Evolutionary conservation across 2,113 vertebrate genomes (phyloP).

Genomic region (Macrotus californicus): DNA sequence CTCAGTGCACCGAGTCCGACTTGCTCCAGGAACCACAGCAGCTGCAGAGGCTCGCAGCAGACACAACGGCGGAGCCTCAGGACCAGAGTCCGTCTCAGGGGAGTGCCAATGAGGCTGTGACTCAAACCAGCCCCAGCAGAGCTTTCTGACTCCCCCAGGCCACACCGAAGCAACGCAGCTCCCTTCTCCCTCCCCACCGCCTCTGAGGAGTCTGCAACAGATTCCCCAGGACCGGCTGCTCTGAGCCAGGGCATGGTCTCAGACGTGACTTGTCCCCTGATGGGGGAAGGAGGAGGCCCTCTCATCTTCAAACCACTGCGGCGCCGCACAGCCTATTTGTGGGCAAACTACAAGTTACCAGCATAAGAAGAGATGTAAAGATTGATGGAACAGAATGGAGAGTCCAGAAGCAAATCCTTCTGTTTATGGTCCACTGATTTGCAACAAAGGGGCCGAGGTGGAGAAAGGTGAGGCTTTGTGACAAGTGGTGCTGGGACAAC

Average conservation of each 20-base stretch:
- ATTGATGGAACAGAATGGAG: too few species aligned
- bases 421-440: not conserved
- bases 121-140: not conserved
- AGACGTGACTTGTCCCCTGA: not conserved
- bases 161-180: not conserved
- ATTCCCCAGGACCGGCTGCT: not conserved
- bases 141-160: not conserved
- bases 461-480: not conserved
- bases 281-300: not conserved
- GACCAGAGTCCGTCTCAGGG: not conserved
- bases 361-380: not conserved
- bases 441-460: not conserved
- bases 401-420: too few species aligned
- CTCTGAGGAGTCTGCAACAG: not conserved
- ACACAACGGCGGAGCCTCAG: not conserved
- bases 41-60: not conserved
- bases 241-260: not conserved
- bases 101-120: not conserved
- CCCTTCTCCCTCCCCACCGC: not conserved
- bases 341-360: not conserved
- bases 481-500: too few species aligned
- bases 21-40: not conserved
- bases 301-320: not conserved
- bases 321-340: not conserved
- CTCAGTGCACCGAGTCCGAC: rapidly evolving